phyloP scores from a whole-genome alignment of 2,113 vertebrate species.

The Gasterosteus aculeatus region DNA sequence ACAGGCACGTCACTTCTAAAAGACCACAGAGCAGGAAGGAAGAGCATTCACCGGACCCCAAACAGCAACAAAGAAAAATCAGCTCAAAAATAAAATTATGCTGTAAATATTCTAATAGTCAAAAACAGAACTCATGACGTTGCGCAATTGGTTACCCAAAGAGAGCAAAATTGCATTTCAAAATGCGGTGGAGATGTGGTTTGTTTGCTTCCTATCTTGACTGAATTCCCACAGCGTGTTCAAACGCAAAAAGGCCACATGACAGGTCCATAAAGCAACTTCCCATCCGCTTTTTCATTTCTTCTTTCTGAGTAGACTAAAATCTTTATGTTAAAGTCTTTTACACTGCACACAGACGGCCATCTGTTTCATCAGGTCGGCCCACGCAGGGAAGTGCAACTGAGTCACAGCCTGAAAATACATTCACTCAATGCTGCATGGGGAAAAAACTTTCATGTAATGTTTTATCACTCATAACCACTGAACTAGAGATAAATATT shows the following conservation, averaged over 20 bases:
- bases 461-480: slow-evolving; percentile 27
- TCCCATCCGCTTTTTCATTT: slow-evolving; percentile 58
- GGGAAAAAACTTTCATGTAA: slow-evolving; percentile 6
- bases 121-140: neutral
- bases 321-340: slow-evolving; percentile 14
- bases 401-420: slow-evolving; percentile 31
- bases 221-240: slow-evolving; percentile 29
- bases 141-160: neutral
- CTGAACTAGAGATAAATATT: neutral
- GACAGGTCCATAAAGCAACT: slow-evolving; percentile 45
- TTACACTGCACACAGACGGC: slow-evolving; percentile 8
- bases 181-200: neutral
- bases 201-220: neutral
- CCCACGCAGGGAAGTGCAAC: neutral
- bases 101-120: neutral
- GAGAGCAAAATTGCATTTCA: neutral
- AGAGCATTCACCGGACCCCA: slow-evolving; percentile 37
- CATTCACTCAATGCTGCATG: slow-evolving; percentile 13
- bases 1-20: slow-evolving; percentile 33
- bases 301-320: slow-evolving; percentile 52
- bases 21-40: slow-evolving; percentile 45
- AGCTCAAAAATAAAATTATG: neutral
- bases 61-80: slow-evolving; percentile 11
- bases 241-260: slow-evolving; percentile 3
- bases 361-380: neutral